Conservation (phyloP, 2,797 vertebrate species). For the Sebastes trivittatus region DNA sequence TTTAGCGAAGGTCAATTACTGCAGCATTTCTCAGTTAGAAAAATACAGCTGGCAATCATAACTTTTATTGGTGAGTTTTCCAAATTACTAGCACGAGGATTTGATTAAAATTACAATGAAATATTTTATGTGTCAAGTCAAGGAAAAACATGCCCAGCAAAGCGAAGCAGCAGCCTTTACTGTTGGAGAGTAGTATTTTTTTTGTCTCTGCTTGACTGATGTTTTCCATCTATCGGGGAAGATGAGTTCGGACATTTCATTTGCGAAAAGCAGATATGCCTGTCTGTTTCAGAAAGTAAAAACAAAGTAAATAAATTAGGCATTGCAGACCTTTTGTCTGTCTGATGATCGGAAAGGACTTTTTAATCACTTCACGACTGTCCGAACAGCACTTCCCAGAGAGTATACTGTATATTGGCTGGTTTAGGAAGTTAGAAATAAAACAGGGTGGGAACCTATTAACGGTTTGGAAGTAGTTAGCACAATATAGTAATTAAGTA, state of each 20-base stretch:
- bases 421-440: not conserved
- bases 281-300: not conserved
- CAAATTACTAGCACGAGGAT: not conserved
- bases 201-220: not conserved
- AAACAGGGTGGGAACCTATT: not conserved
- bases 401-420: not conserved
- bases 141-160: not conserved
- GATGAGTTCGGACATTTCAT: not conserved
- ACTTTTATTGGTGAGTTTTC: not conserved
- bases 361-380: not conserved
- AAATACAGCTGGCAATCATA: not conserved
- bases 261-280: not conserved
- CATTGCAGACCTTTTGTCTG: not conserved
- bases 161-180: not conserved
- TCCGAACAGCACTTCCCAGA: not conserved
- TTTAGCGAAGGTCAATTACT: not conserved
- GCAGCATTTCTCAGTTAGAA: not conserved
- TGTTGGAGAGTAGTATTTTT: not conserved
- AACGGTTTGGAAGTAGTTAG: constrained; percentile 15
- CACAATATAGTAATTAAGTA: constrained; percentile 18
- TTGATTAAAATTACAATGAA: not conserved
- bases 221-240: not conserved
- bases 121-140: not conserved
- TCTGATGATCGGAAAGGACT: not conserved
- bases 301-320: not conserved